A percentile compares a stretch with the other conserved stretches of the same genome.
Evolutionary conservation across 2,113 vertebrate genomes (phyloP).

Genomic region (crab-eating macaque (Macaca fascicularis)): T2T-MFA8v1.1 NC_088380.1:78445001-78445500

Average conservation of each 20-base stretch:
- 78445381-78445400: not conserved
- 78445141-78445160: not conserved
- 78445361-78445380: not conserved
- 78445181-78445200: not conserved
- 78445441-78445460: not conserved
- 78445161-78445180: not conserved
- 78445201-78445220: not conserved
- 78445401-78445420: not conserved
- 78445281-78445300: constrained; percentile 1
- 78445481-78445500: not conserved
- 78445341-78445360: not conserved
- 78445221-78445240: not conserved
- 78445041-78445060: not conserved
- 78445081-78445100: not conserved
- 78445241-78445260: not conserved
- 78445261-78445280: not conserved
- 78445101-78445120: not conserved
- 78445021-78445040: not conserved
- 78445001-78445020: not conserved
- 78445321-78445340: not conserved
- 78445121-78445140: not conserved
- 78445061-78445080: accelerated
- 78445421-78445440: not conserved
- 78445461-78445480: not conserved
- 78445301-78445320: not conserved